Evolutionary conservation across 2,797 vertebrate genomes (phyloP), one percentile per base, ranked within the genome.

Genomic region (Clamator glandarius): DNA sequence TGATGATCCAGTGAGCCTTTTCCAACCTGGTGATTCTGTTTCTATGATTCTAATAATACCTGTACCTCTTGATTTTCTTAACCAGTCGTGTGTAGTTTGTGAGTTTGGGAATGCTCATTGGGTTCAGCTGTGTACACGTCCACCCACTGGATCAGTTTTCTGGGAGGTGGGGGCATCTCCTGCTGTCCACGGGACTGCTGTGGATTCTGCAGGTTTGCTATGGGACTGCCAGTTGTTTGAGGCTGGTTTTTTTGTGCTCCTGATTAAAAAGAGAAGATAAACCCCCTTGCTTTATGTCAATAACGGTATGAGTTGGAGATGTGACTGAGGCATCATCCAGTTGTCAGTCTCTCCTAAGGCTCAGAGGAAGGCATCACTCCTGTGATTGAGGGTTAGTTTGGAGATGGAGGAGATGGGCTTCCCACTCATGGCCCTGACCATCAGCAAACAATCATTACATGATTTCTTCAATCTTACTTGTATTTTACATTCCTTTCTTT

Each of bases 171-270:
- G 9, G 58, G 29, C 36, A 14, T 21, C 23, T 91, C 15, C 26
- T 55, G 2, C 24, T 1, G 2, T 19, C 57, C 26, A 3, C 0
- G 4, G 52, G 28, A 46, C 36, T 25, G 4, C 42, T 54, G 0
- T 66, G 51, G 18, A 11, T 84, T 66, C 70, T 42, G 9, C 69
- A 68, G 51, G 8, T 58, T 89, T 78, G 6, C 20, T n/a, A 3
- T 3, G 20, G 12, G 6, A 8, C 25, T 77, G 24, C 9, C 5
- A 15, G 11, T 31, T 50, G n/a, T 62, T 80, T 55, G 35, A n/a
- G 46, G 31, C 9, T 35, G 11, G 11, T 17, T 81, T 66, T 84
- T 64, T 15, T 58, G 7, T 50, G 31, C 39, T 79, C 44, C 36
- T 64, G 5, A 69, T 84, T 12, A 2, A 18, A 48, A 44, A 25